A percentile compares a stretch with the other conserved stretches of the same genome.
Evolutionary conservation across 2,888 invertebrate species (phyloP).

Genomic region (Netelia melanura): DNA sequence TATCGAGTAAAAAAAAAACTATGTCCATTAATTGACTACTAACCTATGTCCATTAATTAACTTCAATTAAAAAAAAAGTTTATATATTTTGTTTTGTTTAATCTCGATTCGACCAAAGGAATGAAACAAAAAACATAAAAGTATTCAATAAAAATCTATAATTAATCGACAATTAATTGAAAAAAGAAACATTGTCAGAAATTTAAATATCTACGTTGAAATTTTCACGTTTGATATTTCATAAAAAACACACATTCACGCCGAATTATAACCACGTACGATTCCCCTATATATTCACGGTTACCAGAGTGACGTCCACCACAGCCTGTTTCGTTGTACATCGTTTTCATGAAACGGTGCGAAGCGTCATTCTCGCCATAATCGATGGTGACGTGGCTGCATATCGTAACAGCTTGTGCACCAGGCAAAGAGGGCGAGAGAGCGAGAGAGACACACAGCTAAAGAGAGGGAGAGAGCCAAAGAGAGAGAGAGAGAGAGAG

Average conservation of each 20-base stretch:
- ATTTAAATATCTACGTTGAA: background rate
- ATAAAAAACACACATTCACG: background rate
- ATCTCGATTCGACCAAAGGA: background rate
- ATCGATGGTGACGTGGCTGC: conserved; percentile 58
- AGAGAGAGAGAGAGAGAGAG: too few relatives aligned
- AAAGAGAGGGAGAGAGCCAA: background rate
- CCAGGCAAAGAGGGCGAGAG: background rate
- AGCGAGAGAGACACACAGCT: background rate
- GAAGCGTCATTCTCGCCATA: conserved; percentile 56
- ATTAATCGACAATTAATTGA: background rate
- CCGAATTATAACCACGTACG: background rate
- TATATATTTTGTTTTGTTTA: background rate
- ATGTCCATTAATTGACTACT: background rate
- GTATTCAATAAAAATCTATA: background rate
- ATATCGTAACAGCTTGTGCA: conserved; percentile 61
- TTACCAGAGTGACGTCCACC: conserved; percentile 10
- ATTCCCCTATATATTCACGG: background rate
- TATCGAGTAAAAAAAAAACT: background rate
- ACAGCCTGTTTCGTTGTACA: conserved; percentile 28
- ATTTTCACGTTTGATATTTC: background rate
- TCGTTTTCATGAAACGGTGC: conserved; percentile 25
- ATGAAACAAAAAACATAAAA: background rate
- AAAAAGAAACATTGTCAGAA: background rate
- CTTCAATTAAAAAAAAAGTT: background rate
- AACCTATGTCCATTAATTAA: background rate